Percentiles rank a stretch among this genome's conserved stretches.
phyloP scores from a whole-genome alignment of 1,140 invertebrate species.

The Brachionus angularis region DNA sequence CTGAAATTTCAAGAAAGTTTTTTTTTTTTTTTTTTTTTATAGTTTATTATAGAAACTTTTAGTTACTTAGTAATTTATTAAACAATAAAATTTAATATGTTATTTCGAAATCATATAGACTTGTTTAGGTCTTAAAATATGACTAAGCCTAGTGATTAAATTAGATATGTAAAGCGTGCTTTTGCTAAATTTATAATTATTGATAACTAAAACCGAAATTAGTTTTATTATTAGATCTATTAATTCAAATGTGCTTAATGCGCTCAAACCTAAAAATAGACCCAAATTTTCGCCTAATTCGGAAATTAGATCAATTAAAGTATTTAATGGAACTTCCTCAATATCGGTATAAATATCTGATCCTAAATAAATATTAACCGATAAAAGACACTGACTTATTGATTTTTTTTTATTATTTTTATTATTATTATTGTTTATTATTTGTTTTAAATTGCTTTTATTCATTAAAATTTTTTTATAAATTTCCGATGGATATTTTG shows the following conservation, averaged over 20 bases:
- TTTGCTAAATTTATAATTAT: background rate
- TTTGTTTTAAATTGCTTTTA: background rate
- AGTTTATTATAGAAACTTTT: too few species aligned
- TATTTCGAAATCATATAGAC: too few species aligned
- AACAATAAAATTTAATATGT: too few species aligned
- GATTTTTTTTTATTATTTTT: too few species aligned
- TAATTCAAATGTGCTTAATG: slow-evolving; percentile 40
- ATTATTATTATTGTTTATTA: background rate
- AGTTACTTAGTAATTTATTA: too few species aligned
- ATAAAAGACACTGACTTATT: slow-evolving; percentile 20
- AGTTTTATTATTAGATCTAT: slow-evolving; percentile 12
- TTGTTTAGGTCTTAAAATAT: too few species aligned
- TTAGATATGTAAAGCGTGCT: too few species aligned
- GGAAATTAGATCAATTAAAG: slow-evolving; percentile 20
- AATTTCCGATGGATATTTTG: background rate
- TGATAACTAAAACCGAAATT: background rate
- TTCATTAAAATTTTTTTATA: background rate
- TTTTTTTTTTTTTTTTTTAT: too few species aligned
- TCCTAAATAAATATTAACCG: slow-evolving; percentile 29
- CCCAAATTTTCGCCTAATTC: slow-evolving; percentile 33
- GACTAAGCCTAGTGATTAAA: too few species aligned
- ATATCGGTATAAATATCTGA: slow-evolving; percentile 1
- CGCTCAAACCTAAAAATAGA: slow-evolving; percentile 25
- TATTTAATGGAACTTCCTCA: slow-evolving; percentile 30
- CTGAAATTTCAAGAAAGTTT: too few species aligned